Percentiles rank a stretch among this genome's conserved stretches.
These are phyloP conservation scores for Phylloscopus trochilus DNA, from an alignment of 2,113 vertebrate species.

Conservation along the genomic window DNA sequence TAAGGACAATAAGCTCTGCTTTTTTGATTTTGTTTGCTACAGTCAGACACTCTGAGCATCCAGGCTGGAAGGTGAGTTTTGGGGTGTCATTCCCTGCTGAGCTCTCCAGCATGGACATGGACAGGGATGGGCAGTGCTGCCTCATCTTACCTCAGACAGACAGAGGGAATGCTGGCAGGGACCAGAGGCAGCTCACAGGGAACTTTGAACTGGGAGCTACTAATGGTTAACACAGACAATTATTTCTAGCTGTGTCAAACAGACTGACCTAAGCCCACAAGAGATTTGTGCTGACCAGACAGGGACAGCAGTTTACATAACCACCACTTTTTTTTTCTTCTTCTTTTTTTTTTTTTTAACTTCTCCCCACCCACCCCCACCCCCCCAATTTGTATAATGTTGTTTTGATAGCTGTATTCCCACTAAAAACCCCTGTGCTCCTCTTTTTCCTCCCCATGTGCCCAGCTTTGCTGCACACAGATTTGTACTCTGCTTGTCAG, in stretches of 20 bases:
- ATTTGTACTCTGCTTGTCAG: neutral
- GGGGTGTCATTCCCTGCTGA: neutral
- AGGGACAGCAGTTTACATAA: neutral
- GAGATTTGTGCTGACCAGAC: constrained; percentile 48
- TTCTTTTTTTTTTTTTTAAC: neutral
- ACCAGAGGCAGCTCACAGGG: neutral
- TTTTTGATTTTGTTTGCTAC: neutral
- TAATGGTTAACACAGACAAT: constrained; percentile 41
- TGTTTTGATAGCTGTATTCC: neutral
- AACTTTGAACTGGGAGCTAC: constrained; percentile 4
- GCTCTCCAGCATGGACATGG: accelerated
- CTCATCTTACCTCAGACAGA: neutral
- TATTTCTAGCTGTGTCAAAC: neutral
- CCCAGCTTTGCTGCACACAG: neutral
- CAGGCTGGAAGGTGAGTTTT: neutral
- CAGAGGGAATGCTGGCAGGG: neutral
- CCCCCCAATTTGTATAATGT: neutral
- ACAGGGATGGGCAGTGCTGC: neutral
- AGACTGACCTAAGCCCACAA: neutral
- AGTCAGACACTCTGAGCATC: neutral
- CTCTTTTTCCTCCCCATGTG: neutral
- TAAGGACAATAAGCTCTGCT: neutral
- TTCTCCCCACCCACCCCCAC: too few relatives aligned
- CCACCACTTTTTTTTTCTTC: neutral
- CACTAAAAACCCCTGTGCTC: neutral